A percentile compares a stretch with the other conserved stretches of the same genome.
phyloP scores from a whole-genome alignment of 2,888 invertebrate genomes.

The Hydraecia micacea region DNA sequence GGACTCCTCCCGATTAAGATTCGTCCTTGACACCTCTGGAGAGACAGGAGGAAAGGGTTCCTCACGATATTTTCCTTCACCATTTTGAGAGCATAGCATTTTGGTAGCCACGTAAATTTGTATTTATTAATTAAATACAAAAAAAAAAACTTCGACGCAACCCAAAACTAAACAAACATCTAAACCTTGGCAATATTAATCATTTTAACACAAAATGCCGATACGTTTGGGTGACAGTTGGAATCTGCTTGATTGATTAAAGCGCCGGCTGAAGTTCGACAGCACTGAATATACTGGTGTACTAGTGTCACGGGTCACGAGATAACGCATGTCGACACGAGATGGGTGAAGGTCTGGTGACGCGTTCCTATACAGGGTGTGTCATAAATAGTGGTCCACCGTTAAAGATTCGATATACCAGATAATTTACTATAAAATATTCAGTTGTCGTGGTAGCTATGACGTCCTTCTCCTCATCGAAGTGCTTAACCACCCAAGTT shows the following conservation, averaged over 20 bases:
- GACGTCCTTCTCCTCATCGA: too few species aligned
- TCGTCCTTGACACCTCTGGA: too few species aligned
- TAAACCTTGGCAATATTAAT: constrained; percentile 58
- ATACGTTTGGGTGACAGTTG: constrained; percentile 62
- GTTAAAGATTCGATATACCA: too few species aligned
- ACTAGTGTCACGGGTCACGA: constrained; percentile 45
- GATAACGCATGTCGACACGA: constrained; percentile 51
- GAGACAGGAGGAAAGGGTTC: too few species aligned
- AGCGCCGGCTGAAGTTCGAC: constrained; percentile 55
- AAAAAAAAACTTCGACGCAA: not conserved
- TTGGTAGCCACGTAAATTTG: not conserved
- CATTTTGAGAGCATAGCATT: too few species aligned
- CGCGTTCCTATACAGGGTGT: constrained; percentile 15
- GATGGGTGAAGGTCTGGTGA: constrained; percentile 16
- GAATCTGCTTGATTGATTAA: constrained; percentile 66
- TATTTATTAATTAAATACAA: not conserved
- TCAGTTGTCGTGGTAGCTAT: too few species aligned
- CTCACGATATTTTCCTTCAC: too few species aligned
- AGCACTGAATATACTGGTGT: constrained; percentile 57
- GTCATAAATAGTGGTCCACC: too few species aligned
- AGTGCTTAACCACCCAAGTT: too few species aligned
- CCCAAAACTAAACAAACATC: constrained; percentile 36
- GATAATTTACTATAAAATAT: too few species aligned
- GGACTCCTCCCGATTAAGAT: too few species aligned
- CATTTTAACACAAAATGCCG: constrained; percentile 64